Base-by-base conservation (phyloP, 2,888 invertebrate genomes). In the Tetragonula carbonaria region DNA sequence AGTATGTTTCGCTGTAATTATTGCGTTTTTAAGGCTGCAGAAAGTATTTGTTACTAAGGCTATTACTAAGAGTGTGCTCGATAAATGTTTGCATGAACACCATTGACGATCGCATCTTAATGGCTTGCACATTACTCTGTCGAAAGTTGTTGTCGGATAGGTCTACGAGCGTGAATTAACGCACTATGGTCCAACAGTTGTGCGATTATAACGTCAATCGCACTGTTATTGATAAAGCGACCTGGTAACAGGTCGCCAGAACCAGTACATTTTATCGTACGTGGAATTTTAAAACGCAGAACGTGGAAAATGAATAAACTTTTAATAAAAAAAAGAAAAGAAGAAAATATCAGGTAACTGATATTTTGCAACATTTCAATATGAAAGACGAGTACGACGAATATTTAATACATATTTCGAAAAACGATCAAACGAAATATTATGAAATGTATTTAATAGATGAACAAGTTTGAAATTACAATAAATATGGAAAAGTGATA, bases 81-180 rank as follows among this genome's bases (percentile, higher is more conserved):
- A 11, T 23, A 23, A 68, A 68, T 18, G 23, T 28, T 28, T 14
- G 62, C 18, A 28, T 6, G 50, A 51, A 63, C 23, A 21, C 8
- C 1, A 28, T 65, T 45, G 55, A 50, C 55, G 14, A 45, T 2
- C 66, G 4, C 18, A 23, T 23, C 65, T 74, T 8, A 59, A 50
- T 21, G 53, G 16, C 23, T 33, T n/a, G 1, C 65, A 28, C 66
- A 11, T 74, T 74, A 55, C n/a, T 51, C 23, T 2, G 38, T 4
- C 66, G n/a, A 50, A 73, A 73, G 59, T 62, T 21, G 73, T 62
- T 50, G 73, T 11, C 21, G n/a, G 62, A 73, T 62, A 62, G 62
- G 23, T 65, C 45, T n/a, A 74, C 74, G 45, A 13, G 38, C 55
- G 55, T 57, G 14, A 6, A 75, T 75, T 67, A 75, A 66, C 75